Evolutionary conservation across 2,797 vertebrate genomes (phyloP), one percentile per base, ranked within the genome.

Genomic region (Myiotriccus ornatus): DNA sequence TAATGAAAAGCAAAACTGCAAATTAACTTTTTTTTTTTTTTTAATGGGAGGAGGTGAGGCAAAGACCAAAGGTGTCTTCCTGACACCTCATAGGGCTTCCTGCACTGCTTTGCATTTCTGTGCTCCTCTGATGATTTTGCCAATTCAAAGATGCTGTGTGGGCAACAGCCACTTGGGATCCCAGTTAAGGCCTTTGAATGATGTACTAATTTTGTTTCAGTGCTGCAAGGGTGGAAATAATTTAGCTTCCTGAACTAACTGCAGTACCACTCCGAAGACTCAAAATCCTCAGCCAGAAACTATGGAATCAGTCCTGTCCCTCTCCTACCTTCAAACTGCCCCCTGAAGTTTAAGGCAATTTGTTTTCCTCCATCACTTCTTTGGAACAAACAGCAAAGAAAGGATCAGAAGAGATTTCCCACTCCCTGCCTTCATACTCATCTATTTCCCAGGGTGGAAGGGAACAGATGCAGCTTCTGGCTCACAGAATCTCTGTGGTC

Each of bases 381-480:
- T 91, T 47, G 28, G 28, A 83, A 74, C 20, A 84, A 86, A 71
- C 1, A 18, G n/a, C 2, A 2, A 65, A 89, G 59, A 52, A 79
- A 68, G 10, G 21, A 11, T 27, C 69, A 65, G 64, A 63, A 68
- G 76, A 93, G 55, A 37, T 71, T 96, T 91, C 89, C 82, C 21
- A 18, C 82, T 84, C 43, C 59, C 81, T 90, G 62, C 57, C 75
- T 94, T 83, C 79, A 12, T 41, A 34, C 37, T 89, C 82, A 78
- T 94, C 84, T 65, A 2, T 89, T 92, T 89, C 82, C 88, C 82
- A 73, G 62, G 43, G 34, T 76, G 46, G 79, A 81, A 78, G 22
- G 0, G 19, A 95, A 65, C 91, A 93, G 94, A 93, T 91, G 87
- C 59, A 94, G 71, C 64, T 89, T n/a, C 90, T 89, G 89, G 79